phyloP scores from a whole-genome alignment of 2,797 vertebrate species.

The Coreius guichenoti region DNA sequence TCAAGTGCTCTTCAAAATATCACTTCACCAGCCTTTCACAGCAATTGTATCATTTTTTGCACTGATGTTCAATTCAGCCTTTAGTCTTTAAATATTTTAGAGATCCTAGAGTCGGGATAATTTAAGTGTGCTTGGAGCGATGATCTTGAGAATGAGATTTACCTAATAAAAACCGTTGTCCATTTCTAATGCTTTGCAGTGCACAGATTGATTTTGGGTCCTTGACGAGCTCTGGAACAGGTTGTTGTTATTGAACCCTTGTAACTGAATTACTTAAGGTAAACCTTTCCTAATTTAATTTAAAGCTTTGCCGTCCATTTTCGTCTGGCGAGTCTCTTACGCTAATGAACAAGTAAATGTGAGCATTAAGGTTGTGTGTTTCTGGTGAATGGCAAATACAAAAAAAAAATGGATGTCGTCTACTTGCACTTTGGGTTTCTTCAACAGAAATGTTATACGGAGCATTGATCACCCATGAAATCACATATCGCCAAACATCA shows the following conservation, averaged over 20 bases:
- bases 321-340: conserved; percentile 5
- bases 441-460: background rate
- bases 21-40: background rate
- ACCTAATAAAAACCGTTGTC: conserved; percentile 58
- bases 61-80: background rate
- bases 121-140: conserved; percentile 20
- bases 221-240: conserved; percentile 55
- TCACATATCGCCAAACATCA: conserved; percentile 54
- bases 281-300: conserved; percentile 51
- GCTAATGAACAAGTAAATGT: conserved; percentile 44
- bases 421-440: background rate
- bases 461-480: conserved; percentile 36
- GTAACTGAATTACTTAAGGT: conserved; percentile 51
- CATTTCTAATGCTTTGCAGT: conserved; percentile 65
- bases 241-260: conserved; percentile 47
- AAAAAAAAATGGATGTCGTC: conserved; percentile 22
- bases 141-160: conserved; percentile 68
- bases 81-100: conserved; percentile 18
- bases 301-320: conserved; percentile 45
- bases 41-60: background rate
- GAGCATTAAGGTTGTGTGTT: conserved; percentile 25
- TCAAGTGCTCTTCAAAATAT: background rate
- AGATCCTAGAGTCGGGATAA: background rate
- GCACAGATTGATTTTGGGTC: conserved; percentile 68
- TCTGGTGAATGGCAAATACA: background rate